Conservation (phyloP, 1,140 invertebrate species). For the Sminthurides bifidus region DNA sequence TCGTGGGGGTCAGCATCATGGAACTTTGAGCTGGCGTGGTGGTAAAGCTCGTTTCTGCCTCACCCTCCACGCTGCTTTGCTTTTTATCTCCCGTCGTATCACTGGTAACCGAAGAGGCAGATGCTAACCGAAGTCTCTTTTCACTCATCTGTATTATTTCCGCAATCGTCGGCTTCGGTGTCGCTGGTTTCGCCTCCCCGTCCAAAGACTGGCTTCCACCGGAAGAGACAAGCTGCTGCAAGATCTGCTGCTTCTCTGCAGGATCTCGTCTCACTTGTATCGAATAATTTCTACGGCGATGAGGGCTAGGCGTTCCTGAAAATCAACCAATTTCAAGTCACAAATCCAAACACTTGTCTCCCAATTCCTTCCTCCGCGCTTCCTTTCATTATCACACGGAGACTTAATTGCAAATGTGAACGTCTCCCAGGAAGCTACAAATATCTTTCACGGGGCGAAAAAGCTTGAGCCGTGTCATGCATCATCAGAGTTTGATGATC, state of each 20-base stretch:
- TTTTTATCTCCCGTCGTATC: slow-evolving; percentile 31
- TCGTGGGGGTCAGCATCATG: slow-evolving; percentile 39
- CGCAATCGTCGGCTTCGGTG: slow-evolving; percentile 36
- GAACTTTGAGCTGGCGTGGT: not conserved
- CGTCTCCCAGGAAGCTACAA: too few species aligned
- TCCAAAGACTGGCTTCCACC: slow-evolving; percentile 34
- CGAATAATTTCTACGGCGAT: slow-evolving; percentile 59
- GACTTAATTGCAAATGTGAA: too few species aligned
- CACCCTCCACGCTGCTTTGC: slow-evolving; percentile 30
- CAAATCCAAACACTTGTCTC: not conserved
- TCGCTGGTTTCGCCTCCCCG: slow-evolving; percentile 21
- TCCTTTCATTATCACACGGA: too few species aligned
- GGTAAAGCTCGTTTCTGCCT: slow-evolving; percentile 45
- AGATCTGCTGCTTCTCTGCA: slow-evolving; percentile 56
- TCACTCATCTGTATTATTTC: slow-evolving; percentile 58
- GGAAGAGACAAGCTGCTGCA: slow-evolving; percentile 54
- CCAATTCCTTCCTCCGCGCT: not conserved
- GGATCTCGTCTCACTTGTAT: slow-evolving; percentile 45
- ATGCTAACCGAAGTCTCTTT: slow-evolving; percentile 32
- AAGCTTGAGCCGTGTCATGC: too few species aligned
- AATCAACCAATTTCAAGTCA: slow-evolving; percentile 7
- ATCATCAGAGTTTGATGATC: too few species aligned
- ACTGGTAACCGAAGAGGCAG: slow-evolving; percentile 16
- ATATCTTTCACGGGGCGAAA: too few species aligned
- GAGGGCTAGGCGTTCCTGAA: slow-evolving; percentile 53